A percentile compares a stretch with the other conserved stretches of the same genome.
phyloP scores from a whole-genome alignment of 2,888 invertebrate genomes.

The Biston stratarius region DNA sequence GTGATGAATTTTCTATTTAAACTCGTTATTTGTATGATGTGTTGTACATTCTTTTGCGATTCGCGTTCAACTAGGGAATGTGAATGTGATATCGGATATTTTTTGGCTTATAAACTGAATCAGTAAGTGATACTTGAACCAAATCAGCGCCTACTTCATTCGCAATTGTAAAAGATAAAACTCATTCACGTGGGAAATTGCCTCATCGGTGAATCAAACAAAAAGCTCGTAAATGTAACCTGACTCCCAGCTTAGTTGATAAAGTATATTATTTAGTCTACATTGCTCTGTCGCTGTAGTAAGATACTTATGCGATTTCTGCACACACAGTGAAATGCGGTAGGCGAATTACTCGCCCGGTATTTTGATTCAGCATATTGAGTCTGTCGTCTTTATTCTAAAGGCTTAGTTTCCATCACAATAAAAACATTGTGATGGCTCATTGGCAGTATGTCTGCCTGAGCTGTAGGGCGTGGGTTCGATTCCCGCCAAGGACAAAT shows the following conservation, averaged over 20 bases:
- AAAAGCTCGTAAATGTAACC: slow-evolving; percentile 50
- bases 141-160: neutral
- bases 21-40: slow-evolving; percentile 40
- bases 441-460: too few relatives aligned
- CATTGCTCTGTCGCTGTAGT: slow-evolving; percentile 48
- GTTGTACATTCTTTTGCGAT: slow-evolving; percentile 40
- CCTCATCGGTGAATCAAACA: slow-evolving; percentile 49
- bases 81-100: slow-evolving; percentile 43
- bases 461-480: too few relatives aligned
- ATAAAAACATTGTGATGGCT: too few relatives aligned
- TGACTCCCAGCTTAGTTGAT: slow-evolving; percentile 39
- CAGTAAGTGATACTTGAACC: slow-evolving; percentile 37
- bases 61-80: slow-evolving; percentile 40
- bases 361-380: slow-evolving; percentile 20
- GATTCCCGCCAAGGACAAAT: too few relatives aligned
- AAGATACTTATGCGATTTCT: slow-evolving; percentile 52
- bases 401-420: neutral
- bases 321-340: slow-evolving; percentile 32
- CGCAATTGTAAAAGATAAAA: slow-evolving; percentile 1
- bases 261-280: slow-evolving; percentile 55
- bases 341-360: slow-evolving; percentile 18
- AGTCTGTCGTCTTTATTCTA: neutral
- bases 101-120: slow-evolving; percentile 35
- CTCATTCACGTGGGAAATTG: slow-evolving; percentile 56
- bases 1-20: slow-evolving; percentile 44